Conservation (phyloP, 2,888 invertebrate species). For the Encarsia formosa region DNA sequence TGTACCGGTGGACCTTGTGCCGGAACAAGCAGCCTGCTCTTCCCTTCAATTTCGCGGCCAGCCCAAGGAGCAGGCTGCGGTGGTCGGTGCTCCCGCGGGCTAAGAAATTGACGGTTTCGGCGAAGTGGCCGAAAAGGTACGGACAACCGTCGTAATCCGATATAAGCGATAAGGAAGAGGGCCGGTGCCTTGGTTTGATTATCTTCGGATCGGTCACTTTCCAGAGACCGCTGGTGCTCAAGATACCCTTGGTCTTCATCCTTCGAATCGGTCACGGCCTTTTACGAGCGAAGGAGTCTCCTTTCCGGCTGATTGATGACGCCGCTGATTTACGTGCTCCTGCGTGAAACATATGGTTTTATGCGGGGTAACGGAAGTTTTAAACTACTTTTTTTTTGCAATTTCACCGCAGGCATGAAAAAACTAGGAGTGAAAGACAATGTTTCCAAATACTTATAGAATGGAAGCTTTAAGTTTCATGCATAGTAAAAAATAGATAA, state of each 20-base stretch:
- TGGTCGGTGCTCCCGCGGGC: not conserved
- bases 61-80: conserved; percentile 8
- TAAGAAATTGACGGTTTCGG: conserved; percentile 8
- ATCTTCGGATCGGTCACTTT: not conserved
- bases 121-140: conserved; percentile 7
- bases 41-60: conserved; percentile 8
- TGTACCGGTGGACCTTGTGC: conserved; percentile 9
- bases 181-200: too few relatives aligned
- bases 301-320: not conserved
- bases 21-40: not conserved
- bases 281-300: not conserved
- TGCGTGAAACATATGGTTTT: not conserved
- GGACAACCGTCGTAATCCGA: conserved; percentile 20
- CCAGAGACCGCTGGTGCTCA: conserved; percentile 11
- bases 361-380: not conserved
- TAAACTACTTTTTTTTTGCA: not conserved
- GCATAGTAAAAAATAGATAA: too few relatives aligned
- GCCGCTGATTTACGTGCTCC: not conserved
- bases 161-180: conserved; percentile 18
- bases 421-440: too few relatives aligned
- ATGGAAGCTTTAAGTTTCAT: too few relatives aligned
- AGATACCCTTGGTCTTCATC: not conserved
- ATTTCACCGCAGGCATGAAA: not conserved
- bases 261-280: not conserved
- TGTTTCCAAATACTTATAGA: too few relatives aligned